These are phyloP conservation scores for Aphyosemion australe DNA, from an alignment of 2,113 vertebrate species.

Conservation along the genomic window DNA sequence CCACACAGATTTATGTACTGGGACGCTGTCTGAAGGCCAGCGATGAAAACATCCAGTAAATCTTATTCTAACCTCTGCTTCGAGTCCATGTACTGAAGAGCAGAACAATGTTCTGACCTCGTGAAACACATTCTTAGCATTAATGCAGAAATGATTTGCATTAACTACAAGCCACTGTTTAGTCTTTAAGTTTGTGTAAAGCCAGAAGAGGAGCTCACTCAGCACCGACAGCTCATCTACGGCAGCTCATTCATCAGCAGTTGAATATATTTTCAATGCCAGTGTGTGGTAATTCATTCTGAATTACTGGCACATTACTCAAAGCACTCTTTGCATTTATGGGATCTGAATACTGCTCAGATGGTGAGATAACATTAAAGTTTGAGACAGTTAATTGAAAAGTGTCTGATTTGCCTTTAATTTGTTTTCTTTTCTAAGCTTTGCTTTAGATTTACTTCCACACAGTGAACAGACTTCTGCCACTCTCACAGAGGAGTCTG, in stretches of 20 bases:
- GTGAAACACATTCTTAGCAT: neutral
- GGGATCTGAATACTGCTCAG: neutral
- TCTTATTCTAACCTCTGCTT: no score
- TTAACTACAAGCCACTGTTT: neutral
- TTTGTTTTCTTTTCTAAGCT: neutral
- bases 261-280: neutral
- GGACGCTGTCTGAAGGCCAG: neutral
- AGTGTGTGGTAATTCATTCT: neutral
- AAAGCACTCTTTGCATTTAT: neutral
- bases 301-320: neutral
- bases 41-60: slow-evolving; percentile 5
- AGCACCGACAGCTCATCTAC: no score
- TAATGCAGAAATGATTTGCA: neutral
- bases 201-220: neutral
- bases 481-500: neutral
- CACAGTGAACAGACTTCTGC: neutral
- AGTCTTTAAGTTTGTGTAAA: neutral
- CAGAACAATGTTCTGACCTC: neutral
- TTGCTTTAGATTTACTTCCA: neutral
- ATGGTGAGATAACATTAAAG: neutral
- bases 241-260: slow-evolving; percentile 5
- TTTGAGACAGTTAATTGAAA: neutral
- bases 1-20: neutral
- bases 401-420: neutral
- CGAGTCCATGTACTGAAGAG: no score